phyloP scores from a whole-genome alignment of 2,797 vertebrate genomes.

The Pogoniulus pusillus region DNA sequence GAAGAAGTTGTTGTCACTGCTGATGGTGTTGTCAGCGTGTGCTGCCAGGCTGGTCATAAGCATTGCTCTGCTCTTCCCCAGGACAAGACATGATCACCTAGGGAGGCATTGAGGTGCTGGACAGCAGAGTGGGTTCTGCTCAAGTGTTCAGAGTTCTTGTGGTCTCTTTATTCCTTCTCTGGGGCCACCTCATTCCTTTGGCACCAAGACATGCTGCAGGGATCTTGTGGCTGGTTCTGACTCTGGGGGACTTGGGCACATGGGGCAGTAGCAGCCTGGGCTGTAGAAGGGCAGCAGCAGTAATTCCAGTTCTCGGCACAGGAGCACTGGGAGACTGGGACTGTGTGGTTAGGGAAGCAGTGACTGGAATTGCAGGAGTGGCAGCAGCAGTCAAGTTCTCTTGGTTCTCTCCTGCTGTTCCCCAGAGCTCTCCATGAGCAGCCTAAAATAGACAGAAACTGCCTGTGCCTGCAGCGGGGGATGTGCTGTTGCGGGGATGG shows the following conservation, averaged over 20 bases:
- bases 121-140: not conserved
- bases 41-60: fast-evolving
- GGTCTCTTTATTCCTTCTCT: not conserved
- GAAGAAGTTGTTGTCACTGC: fast-evolving
- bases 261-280: fast-evolving
- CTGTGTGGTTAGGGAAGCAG: not conserved
- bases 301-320: not conserved
- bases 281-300: not conserved
- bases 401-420: not conserved
- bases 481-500: not conserved
- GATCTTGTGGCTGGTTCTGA: not conserved
- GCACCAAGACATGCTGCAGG: not conserved
- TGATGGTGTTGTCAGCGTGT: fast-evolving
- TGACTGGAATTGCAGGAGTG: fast-evolving
- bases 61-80: not conserved
- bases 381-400: not conserved
- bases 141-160: fast-evolving
- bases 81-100: fast-evolving
- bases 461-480: not conserved
- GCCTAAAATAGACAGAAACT: not conserved
- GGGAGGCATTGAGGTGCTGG: not conserved
- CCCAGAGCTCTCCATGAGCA: not conserved
- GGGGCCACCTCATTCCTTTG: not conserved
- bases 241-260: not conserved
- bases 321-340: not conserved